Conservation (phyloP, 2,888 invertebrate genomes). For the Cerceris ruficornis region DNA sequence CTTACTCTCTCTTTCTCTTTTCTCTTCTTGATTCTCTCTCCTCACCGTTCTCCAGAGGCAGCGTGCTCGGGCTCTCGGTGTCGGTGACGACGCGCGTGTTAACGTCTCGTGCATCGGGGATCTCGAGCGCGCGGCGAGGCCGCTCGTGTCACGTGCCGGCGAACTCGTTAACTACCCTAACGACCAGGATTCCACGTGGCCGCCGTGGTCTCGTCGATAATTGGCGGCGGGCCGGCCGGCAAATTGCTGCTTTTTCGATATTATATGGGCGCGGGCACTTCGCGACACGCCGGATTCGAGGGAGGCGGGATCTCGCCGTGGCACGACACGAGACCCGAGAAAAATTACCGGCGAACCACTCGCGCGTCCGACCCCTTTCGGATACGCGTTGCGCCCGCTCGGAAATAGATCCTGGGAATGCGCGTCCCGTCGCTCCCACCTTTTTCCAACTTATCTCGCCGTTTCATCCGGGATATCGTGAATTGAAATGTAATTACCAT, state of each 20-base stretch:
- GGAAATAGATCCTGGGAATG: neutral
- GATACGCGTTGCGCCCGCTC: neutral
- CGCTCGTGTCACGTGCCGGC: conserved; percentile 75
- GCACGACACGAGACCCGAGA: conserved; percentile 15
- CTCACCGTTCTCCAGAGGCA: too few species aligned
- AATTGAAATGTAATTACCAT: too few species aligned
- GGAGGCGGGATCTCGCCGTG: conserved; percentile 24
- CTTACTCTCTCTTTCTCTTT: neutral
- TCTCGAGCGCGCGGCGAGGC: conserved; percentile 52
- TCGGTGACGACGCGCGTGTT: conserved; percentile 30
- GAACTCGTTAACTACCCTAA: conserved; percentile 78
- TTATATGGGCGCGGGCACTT: conserved; percentile 51
- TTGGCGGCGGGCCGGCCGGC: conserved; percentile 66
- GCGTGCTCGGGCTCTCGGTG: neutral
- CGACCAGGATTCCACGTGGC: conserved; percentile 77
- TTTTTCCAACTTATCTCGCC: too few species aligned
- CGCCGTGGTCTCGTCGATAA: conserved; percentile 74
- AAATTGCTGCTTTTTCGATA: conserved; percentile 66
- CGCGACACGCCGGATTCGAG: conserved; percentile 51
- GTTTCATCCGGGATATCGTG: too few species aligned
- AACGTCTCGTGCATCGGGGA: conserved; percentile 36
- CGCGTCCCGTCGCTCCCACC: too few species aligned
- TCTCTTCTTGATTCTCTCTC: too few species aligned
- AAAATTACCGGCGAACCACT: conserved; percentile 15
- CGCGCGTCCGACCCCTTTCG: conserved; percentile 5